Percentiles rank a stretch among this genome's conserved stretches.
Conservation (phyloP, 1,140 invertebrate genomes). For the Achatina immaculata region DNA sequence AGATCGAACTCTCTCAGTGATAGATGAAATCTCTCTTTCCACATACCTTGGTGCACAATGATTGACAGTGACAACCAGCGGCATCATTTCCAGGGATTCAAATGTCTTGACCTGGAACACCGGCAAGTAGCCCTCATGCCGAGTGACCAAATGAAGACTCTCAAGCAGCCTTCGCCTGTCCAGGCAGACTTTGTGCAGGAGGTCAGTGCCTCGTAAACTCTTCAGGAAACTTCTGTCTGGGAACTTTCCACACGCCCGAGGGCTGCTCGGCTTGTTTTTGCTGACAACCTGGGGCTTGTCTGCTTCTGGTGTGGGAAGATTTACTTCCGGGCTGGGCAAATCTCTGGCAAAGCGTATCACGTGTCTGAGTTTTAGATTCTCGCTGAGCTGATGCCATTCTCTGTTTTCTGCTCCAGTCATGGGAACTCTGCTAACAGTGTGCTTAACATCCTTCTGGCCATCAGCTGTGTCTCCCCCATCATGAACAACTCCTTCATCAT, state of each 20-base stretch:
- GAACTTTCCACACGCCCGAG: background rate
- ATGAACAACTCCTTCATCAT: no score
- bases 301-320: no score
- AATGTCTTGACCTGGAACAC: background rate
- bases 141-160: background rate
- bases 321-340: no score
- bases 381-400: no score
- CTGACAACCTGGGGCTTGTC: no score
- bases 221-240: slow-evolving; percentile 6
- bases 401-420: no score
- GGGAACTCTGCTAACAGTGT: no score
- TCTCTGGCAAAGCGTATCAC: no score
- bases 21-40: background rate
- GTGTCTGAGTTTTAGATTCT: no score
- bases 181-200: background rate
- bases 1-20: background rate
- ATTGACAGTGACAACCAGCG: background rate
- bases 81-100: background rate
- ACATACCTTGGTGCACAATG: background rate
- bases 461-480: no score
- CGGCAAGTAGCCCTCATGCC: background rate
- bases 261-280: no score
- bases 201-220: background rate
- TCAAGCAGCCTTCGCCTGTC: background rate
- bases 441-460: no score